Conservation (phyloP, 2,888 invertebrate genomes). For the Timandra comae region DNA sequence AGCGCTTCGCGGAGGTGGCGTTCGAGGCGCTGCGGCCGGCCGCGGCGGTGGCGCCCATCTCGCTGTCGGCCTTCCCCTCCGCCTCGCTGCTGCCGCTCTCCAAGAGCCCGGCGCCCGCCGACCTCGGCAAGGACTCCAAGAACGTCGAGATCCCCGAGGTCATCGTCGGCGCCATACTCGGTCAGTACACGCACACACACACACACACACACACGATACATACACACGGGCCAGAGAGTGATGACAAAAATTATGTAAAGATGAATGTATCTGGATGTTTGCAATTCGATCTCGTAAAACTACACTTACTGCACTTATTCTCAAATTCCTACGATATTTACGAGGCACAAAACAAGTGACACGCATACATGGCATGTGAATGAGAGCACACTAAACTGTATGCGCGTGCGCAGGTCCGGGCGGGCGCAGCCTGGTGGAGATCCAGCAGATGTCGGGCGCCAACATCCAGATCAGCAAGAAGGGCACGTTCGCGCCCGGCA, state of each 20-base stretch:
- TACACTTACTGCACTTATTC: background rate
- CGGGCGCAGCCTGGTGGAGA: constrained; percentile 96
- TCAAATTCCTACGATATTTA: background rate
- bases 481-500: constrained; percentile 97
- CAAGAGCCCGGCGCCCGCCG: constrained; percentile 88
- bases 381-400: no score
- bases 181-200: constrained; percentile 60
- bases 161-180: constrained; percentile 98
- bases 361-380: background rate
- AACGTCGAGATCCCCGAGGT: constrained; percentile 96
- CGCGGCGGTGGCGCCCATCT: constrained; percentile 85
- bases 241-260: background rate
- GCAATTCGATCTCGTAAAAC: background rate
- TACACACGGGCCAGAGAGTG: background rate
- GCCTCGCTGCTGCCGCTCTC: constrained; percentile 84
- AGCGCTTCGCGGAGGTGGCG: constrained; percentile 86
- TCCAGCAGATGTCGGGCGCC: constrained; percentile 97
- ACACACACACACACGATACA: background rate
- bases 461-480: constrained; percentile 99
- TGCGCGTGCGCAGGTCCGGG: constrained; percentile 95
- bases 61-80: constrained; percentile 84
- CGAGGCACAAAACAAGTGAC: background rate
- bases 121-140: constrained; percentile 88
- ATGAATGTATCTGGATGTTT: background rate
- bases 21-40: constrained; percentile 82